phyloP scores from a whole-genome alignment of 1,140 invertebrate genomes.

The Subanguina moxae region DNA sequence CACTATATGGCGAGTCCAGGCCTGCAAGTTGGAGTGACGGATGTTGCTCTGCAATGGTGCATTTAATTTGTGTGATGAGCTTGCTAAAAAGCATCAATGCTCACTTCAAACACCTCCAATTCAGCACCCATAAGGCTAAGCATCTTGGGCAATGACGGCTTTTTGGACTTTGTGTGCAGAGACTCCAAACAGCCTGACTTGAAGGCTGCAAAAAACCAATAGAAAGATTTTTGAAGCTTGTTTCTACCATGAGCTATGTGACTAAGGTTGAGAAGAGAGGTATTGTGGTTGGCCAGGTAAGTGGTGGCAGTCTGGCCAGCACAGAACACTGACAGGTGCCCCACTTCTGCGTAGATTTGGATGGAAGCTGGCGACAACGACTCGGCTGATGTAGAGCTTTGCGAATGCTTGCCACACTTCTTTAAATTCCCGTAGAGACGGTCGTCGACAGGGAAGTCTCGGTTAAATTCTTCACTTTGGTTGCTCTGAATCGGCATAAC shows the following conservation, averaged over 20 bases:
- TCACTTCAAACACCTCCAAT: conserved; percentile 20
- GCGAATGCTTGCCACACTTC: conserved; percentile 11
- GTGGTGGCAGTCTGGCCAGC: not conserved
- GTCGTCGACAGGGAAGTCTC: conserved; percentile 27
- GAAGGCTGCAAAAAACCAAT: conserved; percentile 10
- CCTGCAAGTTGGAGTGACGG: not conserved
- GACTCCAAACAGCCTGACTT: conserved; percentile 21
- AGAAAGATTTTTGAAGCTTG: not conserved
- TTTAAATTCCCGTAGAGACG: conserved; percentile 27
- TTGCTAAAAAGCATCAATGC: no score
- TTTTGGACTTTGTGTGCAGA: conserved; percentile 32
- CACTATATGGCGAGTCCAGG: conserved; percentile 4
- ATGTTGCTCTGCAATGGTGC: conserved; percentile 25
- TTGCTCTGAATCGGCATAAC: conserved; percentile 1
- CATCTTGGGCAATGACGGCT: conserved; percentile 30
- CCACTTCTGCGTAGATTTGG: conserved; percentile 33
- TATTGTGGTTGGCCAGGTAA: not conserved
- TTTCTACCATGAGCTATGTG: not conserved
- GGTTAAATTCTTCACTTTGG: conserved; percentile 14
- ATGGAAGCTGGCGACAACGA: conserved; percentile 13
- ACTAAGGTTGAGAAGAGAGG: not conserved
- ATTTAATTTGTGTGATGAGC: no score
- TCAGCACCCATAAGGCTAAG: conserved; percentile 25
- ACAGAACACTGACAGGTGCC: conserved; percentile 24
- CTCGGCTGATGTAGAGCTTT: conserved; percentile 10